Base-by-base conservation (phyloP, 2,113 vertebrate species). In the Thamnaconus septentrionalis region DNA sequence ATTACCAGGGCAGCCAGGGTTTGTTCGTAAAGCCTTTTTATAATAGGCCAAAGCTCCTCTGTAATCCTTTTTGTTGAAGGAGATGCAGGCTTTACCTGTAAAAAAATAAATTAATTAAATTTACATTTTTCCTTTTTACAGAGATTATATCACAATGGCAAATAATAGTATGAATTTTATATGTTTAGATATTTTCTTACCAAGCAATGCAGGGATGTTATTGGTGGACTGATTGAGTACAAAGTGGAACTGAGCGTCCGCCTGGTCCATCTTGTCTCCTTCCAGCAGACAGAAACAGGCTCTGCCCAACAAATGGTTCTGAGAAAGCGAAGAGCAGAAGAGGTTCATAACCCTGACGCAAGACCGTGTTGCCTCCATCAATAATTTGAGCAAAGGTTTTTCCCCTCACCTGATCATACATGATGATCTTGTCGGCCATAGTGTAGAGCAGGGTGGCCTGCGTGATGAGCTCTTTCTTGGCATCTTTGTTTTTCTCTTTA, bases 351-450 rank as follows among this genome's bases (percentile, higher is more conserved):
- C 48, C n/a, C 9, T 5, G 5, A 5, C 48, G 11, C 10, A 50
- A 50, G 48, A 31, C 18, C 18, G 2, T 6, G 3, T 4, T 39
- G 39, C 50, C 5, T 1, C 39, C 6, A 31, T 10, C 10, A 61
- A 55, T 3, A 11, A 42, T 0, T 18, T 8, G 5, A 7, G 4
- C 31, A 50, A 5, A 7, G 51, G 41, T 3, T 11, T 47, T 49
- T 6, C 31, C 18, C 6, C 84, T 92, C 91, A 98, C 97, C 96
- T 99, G 97, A 86, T 99, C 97, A 3, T 99, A 99, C 97, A 99
- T 99, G 80, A 99, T 99, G 89, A 99, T 98, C 90, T 99, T 99
- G 86, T 99, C 97, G 53, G 97, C 97, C 97, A 99, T 99, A 0
- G 97, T 99, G 69, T 99, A 99, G 39, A 99, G 84, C 57, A 99